Conservation (phyloP, 1,140 invertebrate species). For the Wasmannia auropunctata region DNA sequence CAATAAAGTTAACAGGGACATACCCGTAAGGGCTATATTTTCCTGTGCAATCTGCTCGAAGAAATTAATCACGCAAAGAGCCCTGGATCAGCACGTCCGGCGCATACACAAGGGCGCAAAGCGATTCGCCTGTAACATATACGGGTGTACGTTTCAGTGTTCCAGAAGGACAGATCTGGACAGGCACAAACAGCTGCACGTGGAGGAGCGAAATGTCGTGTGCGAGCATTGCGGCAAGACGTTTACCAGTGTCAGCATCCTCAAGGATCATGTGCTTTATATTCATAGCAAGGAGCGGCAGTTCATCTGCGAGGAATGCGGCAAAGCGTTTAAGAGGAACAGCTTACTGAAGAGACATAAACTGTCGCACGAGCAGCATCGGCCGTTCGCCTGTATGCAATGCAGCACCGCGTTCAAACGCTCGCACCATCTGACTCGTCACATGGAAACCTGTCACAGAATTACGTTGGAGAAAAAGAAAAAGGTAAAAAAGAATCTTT, state of each 20-base stretch:
- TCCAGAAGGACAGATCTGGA: conserved; percentile 78
- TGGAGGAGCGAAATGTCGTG: conserved; percentile 76
- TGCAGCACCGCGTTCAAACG: conserved; percentile 78
- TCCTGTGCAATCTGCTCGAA: conserved; percentile 78
- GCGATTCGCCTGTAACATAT: conserved; percentile 77
- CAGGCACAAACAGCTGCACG: conserved; percentile 79
- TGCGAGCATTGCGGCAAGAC: conserved; percentile 82
- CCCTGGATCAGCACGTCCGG: conserved; percentile 78
- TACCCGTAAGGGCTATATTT: conserved; percentile 66
- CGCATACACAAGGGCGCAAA: conserved; percentile 80
- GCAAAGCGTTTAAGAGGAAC: conserved; percentile 80
- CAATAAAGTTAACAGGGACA: conserved; percentile 71
- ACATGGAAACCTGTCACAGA: conserved; percentile 79
- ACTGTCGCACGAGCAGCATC: conserved; percentile 77
- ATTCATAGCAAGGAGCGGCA: conserved; percentile 78
- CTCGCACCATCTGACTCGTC: conserved; percentile 78
- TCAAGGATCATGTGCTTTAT: conserved; percentile 79
- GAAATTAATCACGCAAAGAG: conserved; percentile 77
- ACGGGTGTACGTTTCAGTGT: conserved; percentile 78
- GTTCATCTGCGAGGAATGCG: conserved; percentile 81
- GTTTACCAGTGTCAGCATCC: conserved; percentile 79
- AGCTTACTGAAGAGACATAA: conserved; percentile 79
- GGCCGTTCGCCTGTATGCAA: conserved; percentile 77
- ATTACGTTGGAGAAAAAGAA: conserved; percentile 76
- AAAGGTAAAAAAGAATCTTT: conserved; percentile 65